These are phyloP conservation scores for Nesoenas mayeri DNA, from an alignment of 2,113 vertebrate species.

Conservation along the genomic window DNA sequence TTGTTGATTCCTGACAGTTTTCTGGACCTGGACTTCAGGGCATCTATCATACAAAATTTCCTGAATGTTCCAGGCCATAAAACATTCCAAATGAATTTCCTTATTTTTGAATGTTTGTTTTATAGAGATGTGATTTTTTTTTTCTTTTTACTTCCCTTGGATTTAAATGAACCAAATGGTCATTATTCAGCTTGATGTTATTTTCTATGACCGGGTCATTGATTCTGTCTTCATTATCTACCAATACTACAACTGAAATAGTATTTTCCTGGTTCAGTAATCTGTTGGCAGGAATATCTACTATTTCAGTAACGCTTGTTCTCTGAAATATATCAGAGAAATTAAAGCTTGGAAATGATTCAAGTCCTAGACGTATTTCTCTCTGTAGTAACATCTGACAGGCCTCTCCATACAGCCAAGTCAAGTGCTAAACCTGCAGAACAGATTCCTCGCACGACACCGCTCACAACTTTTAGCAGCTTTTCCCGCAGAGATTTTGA, in stretches of 20 bases:
- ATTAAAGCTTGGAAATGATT: slow-evolving; percentile 51
- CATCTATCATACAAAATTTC: not conserved
- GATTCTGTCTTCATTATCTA: slow-evolving; percentile 53
- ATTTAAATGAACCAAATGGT: not conserved
- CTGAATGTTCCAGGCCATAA: not conserved
- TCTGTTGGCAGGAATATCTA: slow-evolving; percentile 53
- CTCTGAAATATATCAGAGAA: slow-evolving; percentile 51
- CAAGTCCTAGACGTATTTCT: slow-evolving; percentile 30
- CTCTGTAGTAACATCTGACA: slow-evolving; percentile 47
- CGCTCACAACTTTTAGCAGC: not conserved
- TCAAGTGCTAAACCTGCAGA: slow-evolving; percentile 34
- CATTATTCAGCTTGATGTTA: not conserved
- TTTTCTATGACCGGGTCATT: not conserved
- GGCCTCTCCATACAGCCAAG: not conserved
- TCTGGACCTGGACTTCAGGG: not conserved
- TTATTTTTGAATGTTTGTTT: slow-evolving; percentile 16
- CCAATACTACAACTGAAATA: slow-evolving; percentile 5
- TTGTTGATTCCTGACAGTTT: not conserved
- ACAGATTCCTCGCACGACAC: not conserved
- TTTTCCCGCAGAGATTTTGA: not conserved
- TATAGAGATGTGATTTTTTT: not conserved
- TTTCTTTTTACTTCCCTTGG: not conserved
- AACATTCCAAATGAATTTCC: not conserved
- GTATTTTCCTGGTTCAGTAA: slow-evolving; percentile 45
- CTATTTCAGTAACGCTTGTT: slow-evolving; percentile 58